A percentile compares a stretch with the other conserved stretches of the same genome.
Conservation (phyloP, 1,140 invertebrate species). For the Anastatus disparis region DNA sequence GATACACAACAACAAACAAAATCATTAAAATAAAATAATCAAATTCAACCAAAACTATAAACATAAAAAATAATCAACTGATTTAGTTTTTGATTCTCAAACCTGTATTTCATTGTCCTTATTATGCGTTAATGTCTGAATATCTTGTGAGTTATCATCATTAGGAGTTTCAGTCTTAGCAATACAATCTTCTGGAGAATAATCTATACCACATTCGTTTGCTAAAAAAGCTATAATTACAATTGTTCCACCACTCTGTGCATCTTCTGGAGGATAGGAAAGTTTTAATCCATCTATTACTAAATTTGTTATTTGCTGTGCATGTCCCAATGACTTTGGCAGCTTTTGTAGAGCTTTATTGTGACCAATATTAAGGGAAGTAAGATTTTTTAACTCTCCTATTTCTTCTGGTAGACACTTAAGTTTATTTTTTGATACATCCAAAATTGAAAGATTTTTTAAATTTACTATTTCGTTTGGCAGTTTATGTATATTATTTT, state of each 20-base stretch:
- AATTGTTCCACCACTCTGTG: slow-evolving; percentile 70
- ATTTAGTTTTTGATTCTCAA: slow-evolving; percentile 15
- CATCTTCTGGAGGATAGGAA: slow-evolving; percentile 72
- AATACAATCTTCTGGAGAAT: slow-evolving; percentile 49
- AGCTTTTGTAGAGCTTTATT: slow-evolving; percentile 71
- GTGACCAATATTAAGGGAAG: slow-evolving; percentile 68
- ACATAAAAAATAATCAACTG: slow-evolving; percentile 22
- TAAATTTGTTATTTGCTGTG: slow-evolving; percentile 69
- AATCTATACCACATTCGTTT: slow-evolving; percentile 59
- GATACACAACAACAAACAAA: neutral
- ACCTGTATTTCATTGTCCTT: slow-evolving; percentile 62
- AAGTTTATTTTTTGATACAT: slow-evolving; percentile 78
- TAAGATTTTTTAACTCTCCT: slow-evolving; percentile 71
- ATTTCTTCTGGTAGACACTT: slow-evolving; percentile 74
- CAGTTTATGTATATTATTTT: slow-evolving; percentile 74
- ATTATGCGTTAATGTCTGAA: slow-evolving; percentile 46
- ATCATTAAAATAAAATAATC: neutral
- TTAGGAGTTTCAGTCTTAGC: slow-evolving; percentile 44
- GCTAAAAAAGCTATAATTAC: slow-evolving; percentile 76
- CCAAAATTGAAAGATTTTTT: slow-evolving; percentile 72
- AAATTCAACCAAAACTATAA: neutral
- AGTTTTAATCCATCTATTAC: slow-evolving; percentile 73
- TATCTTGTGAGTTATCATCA: slow-evolving; percentile 43
- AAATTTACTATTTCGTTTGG: slow-evolving; percentile 75
- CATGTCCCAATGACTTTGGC: slow-evolving; percentile 73